phyloP scores from a whole-genome alignment of 1,140 invertebrate species.

The Potamilus streckersoni region DNA sequence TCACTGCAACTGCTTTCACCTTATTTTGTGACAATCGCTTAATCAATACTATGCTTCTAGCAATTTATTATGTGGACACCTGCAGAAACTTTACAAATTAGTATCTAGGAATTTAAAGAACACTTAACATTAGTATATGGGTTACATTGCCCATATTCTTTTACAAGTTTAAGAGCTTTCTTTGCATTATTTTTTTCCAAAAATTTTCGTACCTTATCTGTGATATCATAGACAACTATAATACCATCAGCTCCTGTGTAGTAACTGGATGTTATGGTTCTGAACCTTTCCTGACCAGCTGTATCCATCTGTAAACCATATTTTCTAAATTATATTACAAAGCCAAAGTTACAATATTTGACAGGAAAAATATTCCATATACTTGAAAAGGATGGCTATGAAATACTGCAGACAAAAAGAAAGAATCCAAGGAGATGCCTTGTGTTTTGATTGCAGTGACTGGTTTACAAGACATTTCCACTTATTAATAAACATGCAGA shows the following conservation, averaged over 20 bases:
- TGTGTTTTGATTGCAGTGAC: not conserved
- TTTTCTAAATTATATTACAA: not conserved
- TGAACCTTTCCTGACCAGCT: constrained; percentile 94
- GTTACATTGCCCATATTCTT: no score
- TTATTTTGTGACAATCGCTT: no score
- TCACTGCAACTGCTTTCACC: no score
- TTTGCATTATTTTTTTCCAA: no score
- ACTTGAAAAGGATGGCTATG: not conserved
- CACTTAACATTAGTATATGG: no score
- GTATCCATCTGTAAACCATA: constrained; percentile 86
- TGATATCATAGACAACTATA: constrained; percentile 99
- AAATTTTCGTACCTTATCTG: constrained; percentile 79
- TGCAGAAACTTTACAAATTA: no score
- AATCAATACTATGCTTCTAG: no score
- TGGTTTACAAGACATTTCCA: not conserved
- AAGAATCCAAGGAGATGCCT: not conserved
- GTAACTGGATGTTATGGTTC: constrained; percentile 95
- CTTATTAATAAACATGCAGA: not conserved
- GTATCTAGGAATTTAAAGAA: no score
- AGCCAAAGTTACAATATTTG: not conserved
- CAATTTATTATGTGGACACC: no score
- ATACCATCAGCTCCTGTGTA: constrained; percentile 99
- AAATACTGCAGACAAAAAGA: not conserved
- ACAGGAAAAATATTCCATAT: not conserved
- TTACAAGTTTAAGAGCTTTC: no score